Conservation (phyloP, 2,113 vertebrate genomes). For the Plecotus auritus region DNA sequence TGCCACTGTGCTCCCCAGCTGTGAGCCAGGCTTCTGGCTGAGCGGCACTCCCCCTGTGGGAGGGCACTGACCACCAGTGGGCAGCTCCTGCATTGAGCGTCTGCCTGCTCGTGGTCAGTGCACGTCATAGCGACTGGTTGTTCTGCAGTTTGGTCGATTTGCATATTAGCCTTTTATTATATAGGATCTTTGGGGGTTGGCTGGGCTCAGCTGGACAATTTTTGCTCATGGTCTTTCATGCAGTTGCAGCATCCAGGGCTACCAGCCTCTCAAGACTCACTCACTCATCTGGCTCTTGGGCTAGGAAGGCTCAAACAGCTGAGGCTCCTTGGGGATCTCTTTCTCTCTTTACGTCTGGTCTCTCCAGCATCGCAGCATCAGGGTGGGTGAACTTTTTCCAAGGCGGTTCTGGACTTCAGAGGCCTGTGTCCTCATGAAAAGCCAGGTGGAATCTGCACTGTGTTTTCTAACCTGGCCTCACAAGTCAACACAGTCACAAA, state of each 20-base stretch:
- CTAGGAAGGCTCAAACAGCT: neutral
- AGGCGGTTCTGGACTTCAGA: neutral
- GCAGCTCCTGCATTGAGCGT: no score
- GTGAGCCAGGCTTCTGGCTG: no score
- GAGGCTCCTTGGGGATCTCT: neutral
- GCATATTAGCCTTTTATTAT: no score
- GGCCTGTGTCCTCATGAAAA: neutral
- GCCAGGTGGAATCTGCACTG: neutral
- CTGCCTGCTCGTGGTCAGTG: no score
- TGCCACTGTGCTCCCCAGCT: no score
- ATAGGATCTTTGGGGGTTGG: neutral
- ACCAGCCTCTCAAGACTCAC: neutral
- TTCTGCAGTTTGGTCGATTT: no score
- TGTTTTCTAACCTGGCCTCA: neutral
- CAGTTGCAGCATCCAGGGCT: neutral
- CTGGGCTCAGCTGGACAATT: neutral
- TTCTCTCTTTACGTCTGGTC: neutral
- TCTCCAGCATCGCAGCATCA: neutral
- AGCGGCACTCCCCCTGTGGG: no score
- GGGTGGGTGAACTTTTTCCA: neutral
- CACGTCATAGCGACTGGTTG: no score
- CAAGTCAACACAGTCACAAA: neutral
- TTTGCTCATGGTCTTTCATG: neutral
- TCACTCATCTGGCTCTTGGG: neutral
- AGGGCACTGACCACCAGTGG: no score